These are phyloP conservation scores for Blastomussa wellsi DNA, from an alignment of 92 coral and sea anemone genomes.

Conservation along the genomic window DNA sequence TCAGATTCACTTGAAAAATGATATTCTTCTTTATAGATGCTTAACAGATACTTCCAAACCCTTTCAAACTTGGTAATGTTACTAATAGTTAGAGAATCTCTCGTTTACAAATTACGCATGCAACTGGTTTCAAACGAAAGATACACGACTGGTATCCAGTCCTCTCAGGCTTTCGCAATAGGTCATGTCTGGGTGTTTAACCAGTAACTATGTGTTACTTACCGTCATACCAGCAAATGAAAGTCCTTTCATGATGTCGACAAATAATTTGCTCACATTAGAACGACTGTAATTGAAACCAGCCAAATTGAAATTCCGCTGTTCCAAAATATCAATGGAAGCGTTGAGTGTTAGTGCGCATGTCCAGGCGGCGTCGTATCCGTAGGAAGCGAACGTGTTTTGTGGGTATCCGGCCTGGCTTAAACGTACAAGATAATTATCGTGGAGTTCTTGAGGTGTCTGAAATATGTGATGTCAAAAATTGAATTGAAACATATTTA, in stretches of 20 bases:
- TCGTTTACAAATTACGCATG: no score
- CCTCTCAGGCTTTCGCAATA: no score
- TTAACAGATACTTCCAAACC: no score
- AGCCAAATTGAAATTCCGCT: slow-evolving; percentile 28
- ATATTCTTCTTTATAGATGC: no score
- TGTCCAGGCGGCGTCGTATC: slow-evolving; percentile 80
- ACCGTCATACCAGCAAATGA: slow-evolving; percentile 81
- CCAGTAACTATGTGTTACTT: not conserved
- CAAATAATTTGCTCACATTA: slow-evolving; percentile 55
- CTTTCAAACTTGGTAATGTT: no score
- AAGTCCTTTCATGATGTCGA: slow-evolving; percentile 53
- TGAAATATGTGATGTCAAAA: not conserved
- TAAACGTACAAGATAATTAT: slow-evolving; percentile 44
- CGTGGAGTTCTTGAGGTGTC: slow-evolving; percentile 59
- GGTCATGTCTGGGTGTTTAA: no score
- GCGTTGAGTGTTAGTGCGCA: slow-evolving; percentile 70
- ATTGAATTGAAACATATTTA: no score
- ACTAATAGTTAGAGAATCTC: no score
- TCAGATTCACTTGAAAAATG: no score
- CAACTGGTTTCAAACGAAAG: no score
- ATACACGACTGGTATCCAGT: no score
- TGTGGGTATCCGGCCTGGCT: slow-evolving; percentile 34
- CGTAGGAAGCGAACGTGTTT: slow-evolving; percentile 68
- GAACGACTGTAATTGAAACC: slow-evolving; percentile 63
- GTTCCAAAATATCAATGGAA: slow-evolving; percentile 47